Base-by-base conservation (phyloP, 2,797 vertebrate species). In the Adelosebastes latens region DNA sequence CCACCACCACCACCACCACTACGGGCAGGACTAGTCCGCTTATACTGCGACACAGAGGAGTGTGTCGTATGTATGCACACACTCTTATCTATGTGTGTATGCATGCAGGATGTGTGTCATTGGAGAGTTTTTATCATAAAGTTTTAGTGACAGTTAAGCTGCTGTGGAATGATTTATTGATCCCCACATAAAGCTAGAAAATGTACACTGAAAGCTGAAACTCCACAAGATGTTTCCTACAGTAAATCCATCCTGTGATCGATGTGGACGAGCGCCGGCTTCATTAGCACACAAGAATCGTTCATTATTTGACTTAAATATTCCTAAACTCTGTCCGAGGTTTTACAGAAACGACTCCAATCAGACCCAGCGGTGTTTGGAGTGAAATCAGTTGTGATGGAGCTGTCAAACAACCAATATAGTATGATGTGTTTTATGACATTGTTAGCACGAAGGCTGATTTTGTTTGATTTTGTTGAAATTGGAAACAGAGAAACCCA, bases 1-100 rank as follows among this genome's bases (percentile, higher is more conserved):
- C 68, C 56, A 82, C 22, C 85, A 62, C 66, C 77, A 83, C 68
- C 72, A 82, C 22, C 87, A 65, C 66, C 77, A 83, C 78, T 31
- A 72, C 34, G 5, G 75, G 75, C 84, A 79, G 46, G 69, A 84
- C 60, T 20, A 58, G 82, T 66, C 60, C 6, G 39, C 74, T 27
- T 22, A 46, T 46, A 75, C 65, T 66, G 39, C 39, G 8, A 62
- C 71, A 67, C 29, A 58, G 52, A 83, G 20, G 27, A 77, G 72
- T 36, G 56, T 66, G 72, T 31, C 63, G 60, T 60, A 8, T 24
- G 52, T 27, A 42, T 36, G 25, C 31, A 20, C 39, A 72, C 46
- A 42, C 24, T 79, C 20, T 65, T 77, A 74, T 81, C 25, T 70
- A 1, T 27, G 32, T 60, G 56, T 68, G 55, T 59, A 4, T 77